Evolutionary conservation across 2,113 vertebrate genomes (phyloP).

Genomic region (Atlantisia rogersi): DNA sequence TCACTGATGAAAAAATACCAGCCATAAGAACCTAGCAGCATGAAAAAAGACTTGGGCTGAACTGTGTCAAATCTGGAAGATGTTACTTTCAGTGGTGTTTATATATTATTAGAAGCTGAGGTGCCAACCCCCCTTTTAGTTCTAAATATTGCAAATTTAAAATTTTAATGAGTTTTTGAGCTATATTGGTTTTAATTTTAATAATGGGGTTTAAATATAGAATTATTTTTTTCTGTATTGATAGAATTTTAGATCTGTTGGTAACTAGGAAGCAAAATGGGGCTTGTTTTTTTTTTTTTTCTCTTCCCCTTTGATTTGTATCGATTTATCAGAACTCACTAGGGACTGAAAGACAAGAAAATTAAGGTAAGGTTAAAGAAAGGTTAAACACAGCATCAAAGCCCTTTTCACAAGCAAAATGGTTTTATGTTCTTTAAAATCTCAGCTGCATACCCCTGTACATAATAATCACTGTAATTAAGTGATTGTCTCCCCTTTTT

Average conservation of each 20-base stretch:
- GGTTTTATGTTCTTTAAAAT: conserved; percentile 31
- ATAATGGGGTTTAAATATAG: not conserved
- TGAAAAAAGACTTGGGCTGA: not conserved
- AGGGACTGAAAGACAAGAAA: conserved; percentile 50
- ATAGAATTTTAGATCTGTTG: not conserved
- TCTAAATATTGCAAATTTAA: not conserved
- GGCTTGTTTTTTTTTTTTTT: not conserved
- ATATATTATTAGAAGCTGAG: not conserved
- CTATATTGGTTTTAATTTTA: not conserved
- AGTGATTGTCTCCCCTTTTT: conserved; percentile 48
- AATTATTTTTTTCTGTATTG: not conserved
- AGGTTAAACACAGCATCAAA: conserved; percentile 61
- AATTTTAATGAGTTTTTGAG: not conserved
- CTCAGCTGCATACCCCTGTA: conserved; percentile 21
- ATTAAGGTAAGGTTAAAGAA: conserved; percentile 64
- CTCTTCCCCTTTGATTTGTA: conserved; percentile 35
- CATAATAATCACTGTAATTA: conserved; percentile 60
- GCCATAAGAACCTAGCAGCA: not conserved
- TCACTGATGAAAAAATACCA: not conserved
- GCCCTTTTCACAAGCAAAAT: conserved; percentile 22
- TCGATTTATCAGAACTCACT: conserved; percentile 52
- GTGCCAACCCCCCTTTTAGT: not conserved
- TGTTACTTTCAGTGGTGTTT: not conserved
- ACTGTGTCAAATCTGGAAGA: not conserved
- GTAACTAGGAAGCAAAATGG: conserved; percentile 29